Percentiles rank a stretch among this genome's conserved stretches.
Conservation (phyloP, 2,113 vertebrate genomes). For the Fregetta grallaria region DNA sequence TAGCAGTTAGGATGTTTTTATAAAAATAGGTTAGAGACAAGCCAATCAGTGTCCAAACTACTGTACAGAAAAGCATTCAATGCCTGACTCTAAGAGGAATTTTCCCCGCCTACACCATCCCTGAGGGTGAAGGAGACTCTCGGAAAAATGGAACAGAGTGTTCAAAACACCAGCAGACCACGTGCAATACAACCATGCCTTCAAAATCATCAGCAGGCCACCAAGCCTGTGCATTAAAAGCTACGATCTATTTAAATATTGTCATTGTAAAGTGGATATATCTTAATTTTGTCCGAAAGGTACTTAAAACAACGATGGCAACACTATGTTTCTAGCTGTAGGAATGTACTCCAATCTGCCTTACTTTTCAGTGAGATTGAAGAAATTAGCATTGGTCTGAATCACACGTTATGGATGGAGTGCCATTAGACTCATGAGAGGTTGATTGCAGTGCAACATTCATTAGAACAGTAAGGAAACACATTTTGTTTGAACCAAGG, state of each 20-base stretch:
- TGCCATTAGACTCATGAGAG: background rate
- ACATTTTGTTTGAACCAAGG: background rate
- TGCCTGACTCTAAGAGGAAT: background rate
- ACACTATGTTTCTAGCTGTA: background rate
- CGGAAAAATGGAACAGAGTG: background rate
- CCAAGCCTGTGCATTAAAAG: background rate
- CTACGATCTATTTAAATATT: background rate
- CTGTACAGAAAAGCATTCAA: background rate
- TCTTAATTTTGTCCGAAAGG: background rate
- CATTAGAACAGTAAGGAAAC: background rate
- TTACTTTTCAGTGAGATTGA: background rate
- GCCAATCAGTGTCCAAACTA: background rate
- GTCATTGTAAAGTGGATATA: background rate
- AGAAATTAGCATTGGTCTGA: slow-evolving; percentile 10
- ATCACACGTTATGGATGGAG: background rate
- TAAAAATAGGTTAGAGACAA: background rate
- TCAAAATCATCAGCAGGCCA: background rate
- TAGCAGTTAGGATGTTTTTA: background rate
- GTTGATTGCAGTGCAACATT: background rate
- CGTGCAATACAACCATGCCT: background rate
- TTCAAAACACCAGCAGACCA: background rate
- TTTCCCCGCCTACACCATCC: background rate
- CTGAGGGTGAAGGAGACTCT: background rate
- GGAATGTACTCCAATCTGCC: background rate
- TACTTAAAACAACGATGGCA: background rate